A percentile compares a stretch with the other conserved stretches of the same genome.
These are phyloP conservation scores for Pipistrellus kuhlii DNA, from an alignment of 2,797 vertebrate species.

Conservation along the genomic window DNA sequence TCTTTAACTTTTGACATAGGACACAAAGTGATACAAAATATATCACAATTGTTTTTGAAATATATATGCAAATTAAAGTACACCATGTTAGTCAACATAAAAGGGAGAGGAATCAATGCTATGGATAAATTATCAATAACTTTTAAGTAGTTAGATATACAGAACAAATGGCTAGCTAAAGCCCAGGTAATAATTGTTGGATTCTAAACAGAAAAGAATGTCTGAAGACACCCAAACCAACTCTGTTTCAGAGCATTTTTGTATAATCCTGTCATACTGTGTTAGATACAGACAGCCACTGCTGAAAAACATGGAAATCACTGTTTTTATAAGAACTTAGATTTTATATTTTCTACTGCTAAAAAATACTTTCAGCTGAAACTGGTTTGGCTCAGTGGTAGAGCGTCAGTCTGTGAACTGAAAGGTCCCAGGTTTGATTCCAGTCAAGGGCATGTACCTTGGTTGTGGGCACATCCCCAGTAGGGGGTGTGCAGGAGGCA, in stretches of 20 bases:
- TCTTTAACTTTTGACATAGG: slow-evolving; percentile 11
- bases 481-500: too few species aligned
- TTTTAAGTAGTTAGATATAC: slow-evolving; percentile 14
- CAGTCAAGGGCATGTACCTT: too few species aligned
- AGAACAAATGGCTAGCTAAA: slow-evolving; percentile 46
- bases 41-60: background rate
- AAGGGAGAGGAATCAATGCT: background rate
- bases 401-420: too few species aligned
- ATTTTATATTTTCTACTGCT: slow-evolving; percentile 30
- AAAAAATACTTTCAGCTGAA: too few species aligned
- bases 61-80: background rate
- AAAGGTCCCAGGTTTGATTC: too few species aligned
- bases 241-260: slow-evolving; percentile 36
- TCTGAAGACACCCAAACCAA: slow-evolving; percentile 18
- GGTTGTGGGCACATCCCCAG: too few species aligned
- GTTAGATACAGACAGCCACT: background rate
- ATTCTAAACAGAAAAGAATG: slow-evolving; percentile 53
- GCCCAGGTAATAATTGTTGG: background rate
- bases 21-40: slow-evolving; percentile 32
- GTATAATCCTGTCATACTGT: slow-evolving; percentile 26
- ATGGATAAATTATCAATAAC: background rate
- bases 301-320: slow-evolving; percentile 34
- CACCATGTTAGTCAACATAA: background rate
- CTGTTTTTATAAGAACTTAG: slow-evolving; percentile 56
- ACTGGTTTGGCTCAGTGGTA: too few species aligned